Percentiles rank a stretch among this genome's conserved stretches.
Conservation (phyloP, 2,113 vertebrate species). For the Corydoras sp. region DNA sequence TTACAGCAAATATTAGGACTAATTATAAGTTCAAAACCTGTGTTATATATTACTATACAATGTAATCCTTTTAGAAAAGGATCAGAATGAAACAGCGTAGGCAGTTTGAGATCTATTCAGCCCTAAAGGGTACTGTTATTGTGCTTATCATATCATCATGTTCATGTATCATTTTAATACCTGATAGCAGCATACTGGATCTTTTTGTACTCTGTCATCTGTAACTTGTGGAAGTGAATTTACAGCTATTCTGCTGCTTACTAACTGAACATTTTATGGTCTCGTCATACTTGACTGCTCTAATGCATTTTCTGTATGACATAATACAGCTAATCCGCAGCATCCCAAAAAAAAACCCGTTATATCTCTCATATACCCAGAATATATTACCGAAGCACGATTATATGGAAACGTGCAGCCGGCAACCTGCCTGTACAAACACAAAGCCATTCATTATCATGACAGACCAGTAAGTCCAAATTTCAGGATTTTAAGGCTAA, state of each 20-base stretch:
- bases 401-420: conserved; percentile 12
- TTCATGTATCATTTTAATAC: too few relatives aligned
- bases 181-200: neutral
- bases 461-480: neutral
- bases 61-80: too few relatives aligned
- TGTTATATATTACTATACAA: too few relatives aligned
- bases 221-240: neutral
- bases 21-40: too few relatives aligned
- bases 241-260: neutral
- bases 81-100: too few relatives aligned
- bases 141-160: too few relatives aligned
- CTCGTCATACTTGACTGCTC: neutral
- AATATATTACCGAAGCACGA: neutral
- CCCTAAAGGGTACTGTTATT: too few relatives aligned
- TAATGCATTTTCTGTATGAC: neutral
- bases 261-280: neutral
- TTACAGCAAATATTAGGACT: too few relatives aligned
- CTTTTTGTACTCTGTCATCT: neutral
- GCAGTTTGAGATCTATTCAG: too few relatives aligned
- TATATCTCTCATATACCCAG: neutral
- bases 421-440: conserved; percentile 7
- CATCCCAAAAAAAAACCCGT: neutral
- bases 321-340: conserved; percentile 17
- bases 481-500: conserved; percentile 3
- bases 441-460: conserved; percentile 14